Evolutionary conservation across 2,888 invertebrate genomes (phyloP).

Genomic region (Ceratothoa steindachneri): DNA sequence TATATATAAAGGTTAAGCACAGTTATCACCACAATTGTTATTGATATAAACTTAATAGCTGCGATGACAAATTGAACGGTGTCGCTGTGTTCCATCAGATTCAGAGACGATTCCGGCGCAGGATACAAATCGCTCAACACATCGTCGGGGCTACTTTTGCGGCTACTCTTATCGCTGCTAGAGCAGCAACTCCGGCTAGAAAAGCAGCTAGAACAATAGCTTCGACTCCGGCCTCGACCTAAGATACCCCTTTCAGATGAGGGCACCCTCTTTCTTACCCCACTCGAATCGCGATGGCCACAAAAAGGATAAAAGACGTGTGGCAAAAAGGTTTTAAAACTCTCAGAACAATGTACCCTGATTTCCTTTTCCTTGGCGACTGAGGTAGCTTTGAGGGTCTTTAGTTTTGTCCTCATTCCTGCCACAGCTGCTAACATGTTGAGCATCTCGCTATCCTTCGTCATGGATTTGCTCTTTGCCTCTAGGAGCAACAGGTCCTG

Average conservation of each 20-base stretch:
- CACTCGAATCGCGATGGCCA: neutral
- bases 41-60: neutral
- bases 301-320: neutral
- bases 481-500: slow-evolving; percentile 27
- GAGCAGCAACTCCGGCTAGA: neutral
- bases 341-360: slow-evolving; percentile 20
- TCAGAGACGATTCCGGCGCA: neutral
- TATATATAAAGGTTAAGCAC: neutral
- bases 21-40: neutral
- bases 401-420: slow-evolving; percentile 29
- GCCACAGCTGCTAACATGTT: slow-evolving; percentile 31
- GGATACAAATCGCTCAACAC: neutral
- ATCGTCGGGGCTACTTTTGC: neutral
- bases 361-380: slow-evolving; percentile 29
- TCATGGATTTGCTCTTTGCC: slow-evolving; percentile 23
- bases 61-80: neutral
- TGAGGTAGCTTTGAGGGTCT: slow-evolving; percentile 25
- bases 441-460: slow-evolving; percentile 39
- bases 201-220: too few species aligned
- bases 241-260: neutral
- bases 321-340: neutral
- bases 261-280: neutral
- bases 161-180: neutral
- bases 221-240: neutral
- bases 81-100: neutral